phyloP scores from a whole-genome alignment of 2,113 vertebrate species.

The Oplegnathus fasciatus region DNA sequence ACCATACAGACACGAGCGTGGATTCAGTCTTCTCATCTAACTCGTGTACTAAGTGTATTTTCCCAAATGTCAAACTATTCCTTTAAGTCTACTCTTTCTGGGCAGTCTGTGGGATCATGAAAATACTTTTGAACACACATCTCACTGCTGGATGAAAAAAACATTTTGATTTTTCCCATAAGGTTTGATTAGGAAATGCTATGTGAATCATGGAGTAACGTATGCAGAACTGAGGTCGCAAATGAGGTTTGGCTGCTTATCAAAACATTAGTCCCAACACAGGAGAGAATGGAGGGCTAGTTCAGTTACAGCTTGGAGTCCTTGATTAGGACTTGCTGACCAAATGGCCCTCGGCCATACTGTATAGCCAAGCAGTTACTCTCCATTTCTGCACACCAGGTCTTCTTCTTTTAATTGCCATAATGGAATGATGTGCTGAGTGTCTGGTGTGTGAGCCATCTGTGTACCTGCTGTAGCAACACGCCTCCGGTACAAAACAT shows the following conservation, averaged over 20 bases:
- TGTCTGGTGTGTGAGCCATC: constrained; percentile 91
- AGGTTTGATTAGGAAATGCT: not conserved
- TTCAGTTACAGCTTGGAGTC: constrained; percentile 24
- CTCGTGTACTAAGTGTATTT: too few relatives aligned
- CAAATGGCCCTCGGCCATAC: constrained; percentile 38
- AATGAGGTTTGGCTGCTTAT: constrained; percentile 4
- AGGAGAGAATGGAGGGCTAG: not conserved
- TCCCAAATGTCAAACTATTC: not conserved
- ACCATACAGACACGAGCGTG: not conserved
- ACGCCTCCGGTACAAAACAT: constrained; percentile 86
- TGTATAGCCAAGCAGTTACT: constrained; percentile 72
- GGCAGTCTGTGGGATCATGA: not conserved
- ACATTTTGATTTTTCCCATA: not conserved
- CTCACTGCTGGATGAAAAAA: not conserved
- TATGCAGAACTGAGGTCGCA: not conserved
- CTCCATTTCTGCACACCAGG: constrained; percentile 83
- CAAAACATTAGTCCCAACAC: not conserved
- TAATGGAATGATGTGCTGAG: constrained; percentile 89
- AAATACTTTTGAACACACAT: not conserved
- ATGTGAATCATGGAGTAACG: not conserved
- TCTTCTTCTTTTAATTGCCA: constrained; percentile 85
- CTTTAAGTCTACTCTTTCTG: not conserved
- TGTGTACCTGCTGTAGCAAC: constrained; percentile 85
- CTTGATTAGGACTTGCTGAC: constrained; percentile 48
- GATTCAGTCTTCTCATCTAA: not conserved